Percentiles rank a stretch among this genome's conserved stretches.
Evolutionary conservation across 2,797 vertebrate genomes (phyloP).

Genomic region (Lacerta viridis): DNA sequence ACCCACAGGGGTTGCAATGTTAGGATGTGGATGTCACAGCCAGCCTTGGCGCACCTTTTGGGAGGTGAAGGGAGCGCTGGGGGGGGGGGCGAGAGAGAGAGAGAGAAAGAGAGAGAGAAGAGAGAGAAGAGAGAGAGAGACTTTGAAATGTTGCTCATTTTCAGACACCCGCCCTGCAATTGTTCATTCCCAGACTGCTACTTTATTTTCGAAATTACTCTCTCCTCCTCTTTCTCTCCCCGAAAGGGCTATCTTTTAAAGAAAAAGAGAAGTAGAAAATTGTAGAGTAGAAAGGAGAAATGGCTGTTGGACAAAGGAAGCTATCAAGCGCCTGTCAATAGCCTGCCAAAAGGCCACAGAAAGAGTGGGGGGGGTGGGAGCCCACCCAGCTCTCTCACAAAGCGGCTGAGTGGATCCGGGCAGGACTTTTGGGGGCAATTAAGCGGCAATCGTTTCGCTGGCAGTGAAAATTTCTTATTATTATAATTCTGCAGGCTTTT

Average conservation of each 20-base stretch:
- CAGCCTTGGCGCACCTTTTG: too few species aligned
- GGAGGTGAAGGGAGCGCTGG: too few species aligned
- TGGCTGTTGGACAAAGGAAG: conserved; percentile 72
- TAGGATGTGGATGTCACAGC: too few species aligned
- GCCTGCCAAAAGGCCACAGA: conserved; percentile 71
- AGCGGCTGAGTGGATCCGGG: conserved; percentile 51
- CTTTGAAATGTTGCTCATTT: neutral
- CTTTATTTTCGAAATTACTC: conserved; percentile 60
- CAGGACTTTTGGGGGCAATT: conserved; percentile 72
- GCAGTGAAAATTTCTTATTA: neutral
- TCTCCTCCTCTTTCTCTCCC: neutral
- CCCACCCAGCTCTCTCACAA: conserved; percentile 45
- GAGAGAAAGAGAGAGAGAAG: too few species aligned
- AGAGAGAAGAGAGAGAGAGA: too few species aligned
- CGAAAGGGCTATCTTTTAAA: conserved; percentile 58
- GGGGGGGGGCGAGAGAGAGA: too few species aligned
- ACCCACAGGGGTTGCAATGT: too few species aligned
- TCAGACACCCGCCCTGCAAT: conserved; percentile 36
- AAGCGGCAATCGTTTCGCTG: conserved; percentile 8
- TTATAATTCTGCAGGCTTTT: neutral
- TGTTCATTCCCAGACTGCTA: conserved; percentile 54
- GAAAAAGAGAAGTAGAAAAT: conserved; percentile 51
- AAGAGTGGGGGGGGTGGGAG: too few species aligned
- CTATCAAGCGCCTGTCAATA: conserved; percentile 74
- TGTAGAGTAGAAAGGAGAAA: conserved; percentile 68